Evolutionary conservation across 2,888 invertebrate genomes (phyloP).

Genomic region (Tribolium freemani): DNA sequence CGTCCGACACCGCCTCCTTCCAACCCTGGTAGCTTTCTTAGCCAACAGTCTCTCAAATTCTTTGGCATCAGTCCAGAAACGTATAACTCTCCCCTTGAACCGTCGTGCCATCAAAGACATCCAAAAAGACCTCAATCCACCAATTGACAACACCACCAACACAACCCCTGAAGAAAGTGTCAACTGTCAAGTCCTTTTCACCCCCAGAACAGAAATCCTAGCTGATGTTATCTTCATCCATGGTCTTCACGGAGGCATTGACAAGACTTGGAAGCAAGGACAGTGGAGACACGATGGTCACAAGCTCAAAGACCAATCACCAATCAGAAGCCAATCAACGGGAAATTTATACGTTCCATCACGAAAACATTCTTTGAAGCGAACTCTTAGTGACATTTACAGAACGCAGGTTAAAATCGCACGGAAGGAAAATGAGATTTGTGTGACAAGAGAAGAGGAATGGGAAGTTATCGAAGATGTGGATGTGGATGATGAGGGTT

Average conservation of each 20-base stretch:
- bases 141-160: background rate
- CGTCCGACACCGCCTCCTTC: constrained; percentile 62
- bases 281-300: constrained; percentile 71
- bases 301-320: constrained; percentile 60
- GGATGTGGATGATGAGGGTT: constrained; percentile 41
- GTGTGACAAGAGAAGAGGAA: constrained; percentile 42
- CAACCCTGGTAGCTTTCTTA: constrained; percentile 63
- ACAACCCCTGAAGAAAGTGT: constrained; percentile 63
- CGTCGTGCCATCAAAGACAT: constrained; percentile 24
- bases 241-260: constrained; percentile 83
- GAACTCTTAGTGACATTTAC: constrained; percentile 56
- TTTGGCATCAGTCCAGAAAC: constrained; percentile 63
- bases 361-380: constrained; percentile 54
- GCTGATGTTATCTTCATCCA: constrained; percentile 88
- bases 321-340: constrained; percentile 57
- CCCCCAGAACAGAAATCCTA: constrained; percentile 57
- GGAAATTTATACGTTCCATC: constrained; percentile 56
- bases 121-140: constrained; percentile 14
- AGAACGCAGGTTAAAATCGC: constrained; percentile 57
- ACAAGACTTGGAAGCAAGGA: constrained; percentile 88
- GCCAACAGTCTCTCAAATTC: constrained; percentile 65
- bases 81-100: constrained; percentile 57
- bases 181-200: constrained; percentile 62
- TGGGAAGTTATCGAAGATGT: constrained; percentile 47
- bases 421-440: constrained; percentile 48